phyloP scores from a whole-genome alignment of 1,140 invertebrate genomes.

The Ridgeia piscesae region DNA sequence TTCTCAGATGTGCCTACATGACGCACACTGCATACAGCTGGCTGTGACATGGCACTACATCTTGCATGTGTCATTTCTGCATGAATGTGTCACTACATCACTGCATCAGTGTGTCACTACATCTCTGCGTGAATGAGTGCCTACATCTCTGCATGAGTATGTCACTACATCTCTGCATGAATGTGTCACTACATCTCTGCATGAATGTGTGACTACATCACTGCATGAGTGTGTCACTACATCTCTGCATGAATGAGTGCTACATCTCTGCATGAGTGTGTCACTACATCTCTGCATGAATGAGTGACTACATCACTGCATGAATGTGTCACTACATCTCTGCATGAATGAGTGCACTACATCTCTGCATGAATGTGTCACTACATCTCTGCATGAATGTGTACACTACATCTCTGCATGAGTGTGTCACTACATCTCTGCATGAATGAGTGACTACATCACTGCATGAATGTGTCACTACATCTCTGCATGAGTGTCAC shows the following conservation, averaged over 20 bases:
- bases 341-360: neutral
- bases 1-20: conserved; percentile 77
- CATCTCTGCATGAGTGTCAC: neutral
- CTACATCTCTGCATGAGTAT: neutral
- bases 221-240: neutral
- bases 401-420: neutral
- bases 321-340: neutral
- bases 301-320: neutral
- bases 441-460: neutral
- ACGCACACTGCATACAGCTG: conserved; percentile 64
- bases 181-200: neutral
- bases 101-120: neutral
- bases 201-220: neutral
- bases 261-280: neutral
- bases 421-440: too few relatives aligned
- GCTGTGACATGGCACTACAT: neutral
- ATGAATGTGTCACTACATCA: neutral
- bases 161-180: neutral
- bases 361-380: neutral
- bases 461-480: neutral
- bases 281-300: neutral
- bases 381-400: neutral
- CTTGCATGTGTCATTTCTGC: neutral
- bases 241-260: neutral
- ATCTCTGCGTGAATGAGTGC: neutral